These are phyloP conservation scores for Acanthosepion esculentum DNA, from an alignment of 2,888 invertebrate genomes.

Conservation along the genomic window DNA sequence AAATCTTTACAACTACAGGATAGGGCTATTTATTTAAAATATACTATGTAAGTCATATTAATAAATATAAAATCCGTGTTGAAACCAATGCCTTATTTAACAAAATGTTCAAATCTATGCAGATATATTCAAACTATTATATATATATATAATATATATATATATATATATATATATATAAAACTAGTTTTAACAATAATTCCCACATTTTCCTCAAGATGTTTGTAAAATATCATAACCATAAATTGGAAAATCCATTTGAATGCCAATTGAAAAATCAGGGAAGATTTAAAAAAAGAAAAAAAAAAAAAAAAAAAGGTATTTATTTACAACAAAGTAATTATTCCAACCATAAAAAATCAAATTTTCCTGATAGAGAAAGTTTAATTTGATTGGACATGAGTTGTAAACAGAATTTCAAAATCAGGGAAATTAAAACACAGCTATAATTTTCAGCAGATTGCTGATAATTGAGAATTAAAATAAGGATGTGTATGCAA, in stretches of 20 bases:
- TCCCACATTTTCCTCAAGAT: neutral
- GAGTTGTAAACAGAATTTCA: neutral
- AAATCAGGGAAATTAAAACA: neutral
- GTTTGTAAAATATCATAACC: neutral
- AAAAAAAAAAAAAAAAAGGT: too few relatives aligned
- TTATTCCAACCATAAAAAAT: neutral
- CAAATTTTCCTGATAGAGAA: neutral
- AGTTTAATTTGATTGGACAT: neutral
- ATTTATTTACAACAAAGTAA: neutral
- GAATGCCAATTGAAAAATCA: neutral
- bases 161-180: too few relatives aligned
- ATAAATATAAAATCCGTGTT: neutral
- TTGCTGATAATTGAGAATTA: neutral
- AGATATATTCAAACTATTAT: too few relatives aligned
- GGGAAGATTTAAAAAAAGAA: neutral
- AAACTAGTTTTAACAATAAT: neutral
- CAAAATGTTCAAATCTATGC: neutral
- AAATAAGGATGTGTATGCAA: neutral
- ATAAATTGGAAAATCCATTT: neutral
- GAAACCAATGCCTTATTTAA: neutral
- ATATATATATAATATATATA: too few relatives aligned
- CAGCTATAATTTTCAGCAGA: neutral
- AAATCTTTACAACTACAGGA: constrained; percentile 24
- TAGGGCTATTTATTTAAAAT: neutral
- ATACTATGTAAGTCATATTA: neutral